Base-by-base conservation (phyloP, 1,140 invertebrate genomes). In the Brachionus rubens region DNA sequence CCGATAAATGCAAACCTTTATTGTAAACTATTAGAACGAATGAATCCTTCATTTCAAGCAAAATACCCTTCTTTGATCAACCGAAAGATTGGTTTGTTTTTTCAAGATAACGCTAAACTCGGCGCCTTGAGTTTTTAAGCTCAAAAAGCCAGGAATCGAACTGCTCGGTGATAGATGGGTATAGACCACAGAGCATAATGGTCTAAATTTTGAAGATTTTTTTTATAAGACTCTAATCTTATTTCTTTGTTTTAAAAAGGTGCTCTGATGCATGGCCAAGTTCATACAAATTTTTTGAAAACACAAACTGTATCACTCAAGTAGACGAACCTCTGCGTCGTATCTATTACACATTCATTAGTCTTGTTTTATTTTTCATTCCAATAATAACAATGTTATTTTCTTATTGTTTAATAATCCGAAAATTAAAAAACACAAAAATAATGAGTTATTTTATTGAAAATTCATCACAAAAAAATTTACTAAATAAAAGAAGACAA, bases 321-420 rank as follows among this genome's bases (percentile, higher is more conserved):
- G 43, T 76, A 3, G 68, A 75, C 26, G 67, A 77, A 67, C 68
- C 46, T 26, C 47, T 72, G 21, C 28, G 68, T 14, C 78, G 76
- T 26, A 68, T 82, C 7, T 87, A 87, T 78, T 86, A 86, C 78
- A 83, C 83, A 24, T 80, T 84, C 62, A 80, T 87, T 12, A 82
- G 83, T 14, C 78, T 85, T 9, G 82, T 83, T 0, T 77, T 87
- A n/a, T 87, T 85, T 80, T 87, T 87, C 78, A 72, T 87, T 33
- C 87, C 87, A 0, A 82, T 86, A 12, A 40, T 83, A 10, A 80
- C 86, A 14, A 87, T 87, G 87, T 76, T 82, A 0, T 79, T 82
- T 9, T 85, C 86, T 4, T 87, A 87, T 78, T 67, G 79, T 9
- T 75, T 86, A 47, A 86, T 87, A 41, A 86, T 87, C 26, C 80